Evolutionary conservation across 2,113 vertebrate species (phyloP).

Genomic region (Ceratotherium simum): DNA sequence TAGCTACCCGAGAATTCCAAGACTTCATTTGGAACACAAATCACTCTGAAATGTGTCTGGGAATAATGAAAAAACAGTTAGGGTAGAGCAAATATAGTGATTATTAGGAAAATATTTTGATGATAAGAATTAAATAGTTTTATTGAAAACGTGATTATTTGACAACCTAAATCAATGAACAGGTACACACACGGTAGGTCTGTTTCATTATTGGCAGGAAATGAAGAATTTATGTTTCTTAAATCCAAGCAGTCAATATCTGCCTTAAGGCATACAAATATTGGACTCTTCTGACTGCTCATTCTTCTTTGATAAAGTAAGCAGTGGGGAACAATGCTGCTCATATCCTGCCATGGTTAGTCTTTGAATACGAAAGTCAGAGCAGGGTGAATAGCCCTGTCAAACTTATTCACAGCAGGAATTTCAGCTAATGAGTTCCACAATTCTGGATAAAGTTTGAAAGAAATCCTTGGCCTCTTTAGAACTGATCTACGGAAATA

Average conservation of each 20-base stretch:
- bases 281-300: neutral
- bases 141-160: neutral
- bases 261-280: neutral
- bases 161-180: neutral
- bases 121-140: neutral
- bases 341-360: neutral
- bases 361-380: neutral
- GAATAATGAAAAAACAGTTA: neutral
- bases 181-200: neutral
- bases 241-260: neutral
- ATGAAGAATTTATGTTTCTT: neutral
- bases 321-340: neutral
- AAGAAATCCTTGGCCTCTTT: neutral
- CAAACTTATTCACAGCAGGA: neutral
- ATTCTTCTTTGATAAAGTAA: constrained; percentile 29
- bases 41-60: neutral
- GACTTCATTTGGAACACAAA: neutral
- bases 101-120: neutral
- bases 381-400: neutral
- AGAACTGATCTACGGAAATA: neutral
- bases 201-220: neutral
- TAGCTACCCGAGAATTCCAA: neutral
- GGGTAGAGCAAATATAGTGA: neutral
- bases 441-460: neutral
- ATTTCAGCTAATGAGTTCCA: neutral